These are phyloP conservation scores for Brachyptera putata DNA, from an alignment of 2,888 invertebrate genomes.

Conservation along the genomic window DNA sequence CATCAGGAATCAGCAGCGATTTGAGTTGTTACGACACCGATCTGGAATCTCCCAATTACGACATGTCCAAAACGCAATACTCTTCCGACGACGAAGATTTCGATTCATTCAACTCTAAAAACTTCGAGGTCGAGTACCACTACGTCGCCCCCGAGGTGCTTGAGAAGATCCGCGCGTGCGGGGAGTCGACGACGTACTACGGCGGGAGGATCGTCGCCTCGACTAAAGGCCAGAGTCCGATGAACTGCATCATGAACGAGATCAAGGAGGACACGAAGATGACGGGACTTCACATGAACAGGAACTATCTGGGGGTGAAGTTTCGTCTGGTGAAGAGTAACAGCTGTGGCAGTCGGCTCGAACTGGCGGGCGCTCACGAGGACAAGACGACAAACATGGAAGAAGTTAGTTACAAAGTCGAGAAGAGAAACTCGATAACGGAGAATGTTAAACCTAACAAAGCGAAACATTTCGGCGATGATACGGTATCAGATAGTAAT, in stretches of 20 bases:
- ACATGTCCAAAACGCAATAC: not conserved
- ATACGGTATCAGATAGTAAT: too few species aligned
- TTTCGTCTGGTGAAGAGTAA: slow-evolving; percentile 81
- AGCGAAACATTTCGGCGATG: not conserved
- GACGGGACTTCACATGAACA: not conserved
- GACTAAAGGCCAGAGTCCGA: slow-evolving; percentile 54
- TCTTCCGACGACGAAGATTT: slow-evolving; percentile 48
- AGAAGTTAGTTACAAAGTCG: too few species aligned
- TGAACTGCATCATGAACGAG: slow-evolving; percentile 72
- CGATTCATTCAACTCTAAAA: slow-evolving; percentile 13
- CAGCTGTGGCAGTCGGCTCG: slow-evolving; percentile 78
- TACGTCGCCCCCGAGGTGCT: slow-evolving; percentile 62
- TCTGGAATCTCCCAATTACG: slow-evolving; percentile 30
- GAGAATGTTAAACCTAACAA: not conserved
- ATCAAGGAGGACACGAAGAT: slow-evolving; percentile 47
- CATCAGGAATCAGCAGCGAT: slow-evolving; percentile 41
- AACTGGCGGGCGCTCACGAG: slow-evolving; percentile 65
- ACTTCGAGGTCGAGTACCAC: slow-evolving; percentile 50
- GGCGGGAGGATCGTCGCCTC: slow-evolving; percentile 46
- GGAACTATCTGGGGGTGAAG: slow-evolving; percentile 45
- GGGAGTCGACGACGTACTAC: slow-evolving; percentile 86
- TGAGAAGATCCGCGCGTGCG: slow-evolving; percentile 81
- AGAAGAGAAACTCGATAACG: not conserved
- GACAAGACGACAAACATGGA: not conserved
- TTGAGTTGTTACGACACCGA: slow-evolving; percentile 37